Conservation (phyloP, 2,888 invertebrate genomes). For the Cosmia trapezina region DNA sequence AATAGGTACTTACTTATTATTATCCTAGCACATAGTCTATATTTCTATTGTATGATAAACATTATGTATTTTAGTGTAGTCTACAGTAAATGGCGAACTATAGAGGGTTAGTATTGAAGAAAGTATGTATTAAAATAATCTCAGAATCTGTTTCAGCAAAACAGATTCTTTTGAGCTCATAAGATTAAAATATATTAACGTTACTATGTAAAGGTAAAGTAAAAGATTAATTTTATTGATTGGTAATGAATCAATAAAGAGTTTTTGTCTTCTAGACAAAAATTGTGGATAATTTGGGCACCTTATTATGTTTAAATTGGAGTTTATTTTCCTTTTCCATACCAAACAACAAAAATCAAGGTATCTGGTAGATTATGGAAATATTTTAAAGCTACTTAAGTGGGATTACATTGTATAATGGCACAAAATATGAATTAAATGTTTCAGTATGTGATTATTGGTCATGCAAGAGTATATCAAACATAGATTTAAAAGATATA, state of each 20-base stretch:
- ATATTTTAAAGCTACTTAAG: constrained; percentile 55
- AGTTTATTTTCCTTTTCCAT: background rate
- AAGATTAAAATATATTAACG: constrained; percentile 28
- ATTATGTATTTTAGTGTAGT: background rate
- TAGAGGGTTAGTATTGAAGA: background rate
- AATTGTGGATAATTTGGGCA: background rate
- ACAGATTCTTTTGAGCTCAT: constrained; percentile 11
- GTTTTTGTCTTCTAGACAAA: background rate
- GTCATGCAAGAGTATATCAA: constrained; percentile 8
- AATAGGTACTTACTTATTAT: background rate
- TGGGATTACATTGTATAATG: constrained; percentile 48
- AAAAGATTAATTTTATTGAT: background rate
- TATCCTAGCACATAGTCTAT: constrained; percentile 8
- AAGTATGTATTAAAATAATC: constrained; percentile 38
- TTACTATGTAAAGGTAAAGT: background rate
- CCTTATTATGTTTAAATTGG: too few relatives aligned
- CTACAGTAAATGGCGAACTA: constrained; percentile 17
- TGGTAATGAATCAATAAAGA: background rate
- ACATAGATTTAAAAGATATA: background rate
- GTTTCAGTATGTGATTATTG: constrained; percentile 4
- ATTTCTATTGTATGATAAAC: constrained; percentile 1
- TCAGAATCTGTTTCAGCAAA: background rate
- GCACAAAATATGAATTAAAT: constrained; percentile 42
- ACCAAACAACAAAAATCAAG: constrained; percentile 22
- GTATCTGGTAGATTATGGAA: constrained; percentile 43